Percentiles rank a stretch among this genome's conserved stretches.
These are phyloP conservation scores for Orientallactaga sibirica DNA, from an alignment of 2,797 vertebrate species.

Conservation along the genomic window DNA sequence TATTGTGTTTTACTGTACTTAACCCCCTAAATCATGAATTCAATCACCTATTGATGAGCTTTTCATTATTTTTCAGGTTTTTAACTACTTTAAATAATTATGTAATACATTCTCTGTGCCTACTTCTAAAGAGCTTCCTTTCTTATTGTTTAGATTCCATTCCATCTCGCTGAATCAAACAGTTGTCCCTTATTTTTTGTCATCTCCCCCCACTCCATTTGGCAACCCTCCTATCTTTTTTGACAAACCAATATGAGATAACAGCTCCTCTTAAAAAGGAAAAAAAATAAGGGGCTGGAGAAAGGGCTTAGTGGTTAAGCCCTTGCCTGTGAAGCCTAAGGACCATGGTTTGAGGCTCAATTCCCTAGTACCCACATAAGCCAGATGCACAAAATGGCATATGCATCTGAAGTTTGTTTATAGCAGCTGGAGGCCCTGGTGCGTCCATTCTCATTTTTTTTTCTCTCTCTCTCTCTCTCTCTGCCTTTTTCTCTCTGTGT, in stretches of 20 bases:
- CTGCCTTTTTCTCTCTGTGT: no score
- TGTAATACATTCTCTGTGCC: neutral
- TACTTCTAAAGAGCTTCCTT: neutral
- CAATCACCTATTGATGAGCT: neutral
- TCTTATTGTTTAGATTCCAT: neutral
- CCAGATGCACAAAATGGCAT: no score
- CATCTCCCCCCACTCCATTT: neutral
- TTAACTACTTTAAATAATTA: neutral
- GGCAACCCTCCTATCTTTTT: neutral
- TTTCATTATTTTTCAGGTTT: conserved; percentile 26
- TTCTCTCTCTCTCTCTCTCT: no score
- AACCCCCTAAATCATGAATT: neutral
- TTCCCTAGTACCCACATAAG: no score
- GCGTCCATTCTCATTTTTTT: no score
- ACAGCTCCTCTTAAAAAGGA: neutral
- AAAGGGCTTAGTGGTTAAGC: no score
- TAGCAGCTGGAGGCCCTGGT: no score
- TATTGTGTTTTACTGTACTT: neutral
- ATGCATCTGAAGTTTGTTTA: no score
- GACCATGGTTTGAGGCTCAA: no score
- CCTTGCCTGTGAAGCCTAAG: no score
- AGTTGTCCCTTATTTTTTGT: neutral
- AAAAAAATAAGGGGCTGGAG: no score
- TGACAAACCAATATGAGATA: neutral
- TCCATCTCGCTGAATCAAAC: conserved; percentile 9